phyloP scores from a whole-genome alignment of 2,113 vertebrate genomes.

The Lamprologus speciosus region DNA sequence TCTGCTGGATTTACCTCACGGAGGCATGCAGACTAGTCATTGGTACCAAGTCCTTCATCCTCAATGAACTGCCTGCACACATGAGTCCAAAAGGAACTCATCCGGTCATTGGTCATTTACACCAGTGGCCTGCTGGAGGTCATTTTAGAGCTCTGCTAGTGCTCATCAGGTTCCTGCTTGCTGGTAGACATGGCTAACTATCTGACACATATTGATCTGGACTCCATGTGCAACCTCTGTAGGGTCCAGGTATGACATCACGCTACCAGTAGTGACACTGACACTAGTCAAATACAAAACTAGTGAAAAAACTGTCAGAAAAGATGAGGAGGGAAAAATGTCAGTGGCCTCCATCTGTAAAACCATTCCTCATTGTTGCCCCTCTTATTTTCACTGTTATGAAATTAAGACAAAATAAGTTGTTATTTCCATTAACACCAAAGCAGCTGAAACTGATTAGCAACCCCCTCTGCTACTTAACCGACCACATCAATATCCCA shows the following conservation, averaged over 20 bases:
- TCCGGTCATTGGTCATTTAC: background rate
- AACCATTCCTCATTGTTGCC: background rate
- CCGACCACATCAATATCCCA: background rate
- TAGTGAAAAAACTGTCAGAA: background rate
- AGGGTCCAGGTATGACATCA: background rate
- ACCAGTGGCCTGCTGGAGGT: background rate
- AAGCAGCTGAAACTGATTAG: background rate
- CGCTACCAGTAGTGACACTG: background rate
- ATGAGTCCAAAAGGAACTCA: background rate
- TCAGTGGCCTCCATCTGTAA: background rate
- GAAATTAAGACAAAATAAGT: background rate
- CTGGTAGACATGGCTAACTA: background rate
- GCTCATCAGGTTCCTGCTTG: background rate
- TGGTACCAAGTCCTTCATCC: background rate
- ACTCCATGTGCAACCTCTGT: background rate
- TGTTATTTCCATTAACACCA: background rate
- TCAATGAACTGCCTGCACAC: background rate
- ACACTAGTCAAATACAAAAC: background rate
- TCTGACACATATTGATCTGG: background rate
- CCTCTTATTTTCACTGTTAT: background rate
- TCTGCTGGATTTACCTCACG: background rate
- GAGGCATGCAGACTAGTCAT: rapidly evolving
- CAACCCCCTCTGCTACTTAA: background rate
- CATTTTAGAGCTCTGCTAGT: background rate
- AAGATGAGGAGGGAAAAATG: background rate